Evolutionary conservation across 2,113 vertebrate genomes (phyloP), one percentile per base, ranked within the genome.

Genomic region (Strix uralensis): DNA sequence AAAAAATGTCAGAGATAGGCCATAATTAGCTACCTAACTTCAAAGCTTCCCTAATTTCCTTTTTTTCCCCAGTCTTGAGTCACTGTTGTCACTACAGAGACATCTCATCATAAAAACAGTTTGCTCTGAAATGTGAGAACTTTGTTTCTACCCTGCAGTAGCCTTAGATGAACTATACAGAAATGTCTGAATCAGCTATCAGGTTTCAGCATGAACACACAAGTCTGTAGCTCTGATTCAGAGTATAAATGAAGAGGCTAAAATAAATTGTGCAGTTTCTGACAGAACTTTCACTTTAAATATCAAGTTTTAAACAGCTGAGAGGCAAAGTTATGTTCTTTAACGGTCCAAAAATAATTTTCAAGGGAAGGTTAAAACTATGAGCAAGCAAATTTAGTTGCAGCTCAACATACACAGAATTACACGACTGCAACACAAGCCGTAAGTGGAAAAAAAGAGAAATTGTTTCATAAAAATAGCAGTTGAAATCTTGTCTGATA

Each of bases 101-200:
- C 36, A 52, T 46, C 30, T 87, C 84, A 77, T 40, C 49, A 36
- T 13, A 66, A 21, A 78, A 94, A 59, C 73, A 92, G 74, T 38
- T 61, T 86, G 87, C 47, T 88, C 62, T 79, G 94, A 92, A 96
- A 96, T 20, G 85, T 2, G 81, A 91, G 82, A 95, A 69, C 52
- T 57, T 70, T 87, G 44, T 77, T 51, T 46, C 72, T 91, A 51
- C 46, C 55, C 90, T 81, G 57, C 81, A 82, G 83, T 15, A 92
- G 46, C 46, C 88, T 80, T 7, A 67, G 22, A 87, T 46, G 70
- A 80, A 72, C 86, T 46, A 46, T 23, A 49, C 26, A 84, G 34
- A 55, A 22, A 71, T 23, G 29, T 42, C 8, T 71, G 74, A 73
- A 88, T 44, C 62, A 30, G 74, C 79, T 93, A 83, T 96, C 92